A percentile compares a stretch with the other conserved stretches of the same genome.
Evolutionary conservation across 2,888 invertebrate species (phyloP).

Genomic region (Celastrina argiolus): DNA sequence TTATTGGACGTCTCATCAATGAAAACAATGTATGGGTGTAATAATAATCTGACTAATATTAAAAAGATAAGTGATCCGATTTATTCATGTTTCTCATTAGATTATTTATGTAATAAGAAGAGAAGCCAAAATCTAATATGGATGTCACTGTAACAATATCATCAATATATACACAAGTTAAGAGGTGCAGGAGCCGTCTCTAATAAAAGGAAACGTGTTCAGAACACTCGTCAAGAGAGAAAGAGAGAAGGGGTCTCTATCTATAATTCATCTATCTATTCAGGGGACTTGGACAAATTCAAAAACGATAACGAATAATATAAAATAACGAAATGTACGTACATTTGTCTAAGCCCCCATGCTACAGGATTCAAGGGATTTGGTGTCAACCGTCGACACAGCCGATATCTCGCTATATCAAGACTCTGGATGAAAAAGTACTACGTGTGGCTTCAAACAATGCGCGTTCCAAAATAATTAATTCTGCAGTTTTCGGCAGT

Average conservation of each 20-base stretch:
- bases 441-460: no score
- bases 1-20: no score
- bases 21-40: no score
- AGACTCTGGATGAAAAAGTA: neutral
- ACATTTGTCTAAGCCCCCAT: neutral
- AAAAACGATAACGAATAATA: neutral
- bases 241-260: conserved; percentile 10
- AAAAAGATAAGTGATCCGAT: no score
- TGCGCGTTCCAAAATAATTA: no score
- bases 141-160: conserved; percentile 12
- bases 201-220: conserved; percentile 21
- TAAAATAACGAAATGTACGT: neutral
- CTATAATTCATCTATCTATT: conserved; percentile 29
- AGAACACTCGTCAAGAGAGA: conserved; percentile 23
- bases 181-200: conserved; percentile 32
- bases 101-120: no score
- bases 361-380: conserved; percentile 1
- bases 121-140: neutral
- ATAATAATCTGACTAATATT: no score
- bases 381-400: neutral
- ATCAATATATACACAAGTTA: conserved; percentile 28
- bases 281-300: neutral
- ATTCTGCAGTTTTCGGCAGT: no score
- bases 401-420: neutral
- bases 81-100: no score